Base-by-base conservation (phyloP, 2,113 vertebrate genomes). In the Lophura nycthemera region DNA sequence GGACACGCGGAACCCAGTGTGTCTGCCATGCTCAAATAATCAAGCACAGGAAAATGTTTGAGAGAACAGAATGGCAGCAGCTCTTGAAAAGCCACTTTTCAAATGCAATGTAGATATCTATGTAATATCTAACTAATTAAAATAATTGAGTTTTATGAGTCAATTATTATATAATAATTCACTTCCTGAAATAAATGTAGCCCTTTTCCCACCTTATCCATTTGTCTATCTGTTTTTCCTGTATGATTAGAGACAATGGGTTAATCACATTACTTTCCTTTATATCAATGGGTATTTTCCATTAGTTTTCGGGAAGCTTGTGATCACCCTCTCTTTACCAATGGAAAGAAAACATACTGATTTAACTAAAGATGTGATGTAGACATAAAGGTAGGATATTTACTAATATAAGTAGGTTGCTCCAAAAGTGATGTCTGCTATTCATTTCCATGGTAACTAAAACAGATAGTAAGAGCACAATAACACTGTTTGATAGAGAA, bases 81-180 rank as follows among this genome's bases (percentile, higher is more conserved):
- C 14, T 50, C 57, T 36, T 17, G 30, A 61, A 43, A 72, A 83
- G 83, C 80, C 88, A 83, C 60, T 83, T 94, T 88, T 78, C 75
- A 93, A 91, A 42, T 74, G 42, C 43, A 56, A 60, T 20, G 14
- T 61, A 81, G 47, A 64, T 91, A 93, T 59, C 72, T 90, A 21
- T 71, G 42, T 45, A 93, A 88, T 74, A 80, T 65, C 80, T 74
- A 85, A 94, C 80, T 77, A 85, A 94, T 90, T 90, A 83, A 90
- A 67, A 94, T 93, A 88, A 94, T 93, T 95, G 60, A 70, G 24
- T 3, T 91, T 94, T 86, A 80, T 45, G 32, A 38, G 34, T 90
- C 88, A 90, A 94, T 74, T 83, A 72, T 69, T 86, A 78, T n/a
- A 67, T 72, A 74, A 90, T 74, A 90, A 90, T 88, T 88, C 7